These are phyloP conservation scores for Homarus gammarus DNA, from an alignment of 2,888 invertebrate genomes.

Conservation along the genomic window DNA sequence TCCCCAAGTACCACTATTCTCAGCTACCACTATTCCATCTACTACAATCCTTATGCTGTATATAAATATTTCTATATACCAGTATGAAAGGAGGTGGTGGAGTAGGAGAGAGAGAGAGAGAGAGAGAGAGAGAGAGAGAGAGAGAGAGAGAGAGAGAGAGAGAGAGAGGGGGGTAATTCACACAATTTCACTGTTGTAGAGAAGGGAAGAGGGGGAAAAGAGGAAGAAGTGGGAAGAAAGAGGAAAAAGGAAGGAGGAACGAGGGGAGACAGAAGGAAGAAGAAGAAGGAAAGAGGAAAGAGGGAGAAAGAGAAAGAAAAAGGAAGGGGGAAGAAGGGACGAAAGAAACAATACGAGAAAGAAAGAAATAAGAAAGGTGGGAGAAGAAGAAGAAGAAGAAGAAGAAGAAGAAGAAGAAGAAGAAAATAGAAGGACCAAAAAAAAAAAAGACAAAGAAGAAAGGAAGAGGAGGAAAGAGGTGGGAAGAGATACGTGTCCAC, in stretches of 20 bases:
- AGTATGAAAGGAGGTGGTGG: too few species aligned
- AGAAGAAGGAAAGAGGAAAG: not conserved
- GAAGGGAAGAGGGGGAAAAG: not conserved
- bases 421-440: too few species aligned
- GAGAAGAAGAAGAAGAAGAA: not conserved
- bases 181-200: not conserved
- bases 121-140: too few species aligned
- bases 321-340: too few species aligned
- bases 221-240: not conserved
- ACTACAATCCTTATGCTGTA: too few species aligned
- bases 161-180: too few species aligned
- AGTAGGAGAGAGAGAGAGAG: too few species aligned
- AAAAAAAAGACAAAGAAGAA: not conserved
- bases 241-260: not conserved
- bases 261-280: too few species aligned
- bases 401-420: not conserved
- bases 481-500: not conserved
- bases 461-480: not conserved
- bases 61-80: too few species aligned
- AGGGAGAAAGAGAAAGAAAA: not conserved
- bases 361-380: not conserved
- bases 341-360: not conserved
- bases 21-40: too few species aligned
- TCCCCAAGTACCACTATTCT: too few species aligned
- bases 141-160: too few species aligned